Base-by-base conservation (phyloP, 2,888 invertebrate genomes). In the Sthenelais limicola region DNA sequence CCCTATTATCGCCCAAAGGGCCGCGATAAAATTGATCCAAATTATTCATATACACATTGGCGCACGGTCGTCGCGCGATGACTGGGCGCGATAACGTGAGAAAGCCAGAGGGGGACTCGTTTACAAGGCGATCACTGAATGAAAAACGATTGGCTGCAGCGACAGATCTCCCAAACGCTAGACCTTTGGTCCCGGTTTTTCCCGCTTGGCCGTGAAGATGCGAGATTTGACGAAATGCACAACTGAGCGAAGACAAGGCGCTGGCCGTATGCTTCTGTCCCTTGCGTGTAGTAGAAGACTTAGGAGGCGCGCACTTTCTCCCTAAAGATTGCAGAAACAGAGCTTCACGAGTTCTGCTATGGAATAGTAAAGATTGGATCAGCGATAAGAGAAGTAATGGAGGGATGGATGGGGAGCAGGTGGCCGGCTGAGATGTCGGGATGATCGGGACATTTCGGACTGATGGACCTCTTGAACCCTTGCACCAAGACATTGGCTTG, bases 1-100 rank as follows among this genome's bases (percentile, higher is more conserved):
- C 62, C 62, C 62, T 62, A 62, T 62, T 62, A 62, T 62, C 62
- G 35, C 56, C 9, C 30, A 28, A 4, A n/a, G 9, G 21, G 30
- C 5, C n/a, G 18, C 62, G 62, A 62, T 62, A 62, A 62, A 62
- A 62, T 62, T n/a, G 38, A 38, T 38, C 62, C 62, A 62, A 62
- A 62, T 62, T 62, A 62, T 62, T 62, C 62, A 62, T 62, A 62
- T 62, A 62, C 62, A 62, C 62, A 62, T 62, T 62, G 62, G 62
- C 62, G 62, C 62, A 24, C 15, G 38, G n/a, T 12, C 26, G 4
- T 7, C 38, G 38, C n/a, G 35, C 62, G 62, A 62, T 62, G 62
- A 62, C 62, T 35, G n/a, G n/a, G 26, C 1, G 35, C 62, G 62
- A 62, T 62, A 62, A 62, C n/a, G 62, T 38, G 62, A 21, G 38